A percentile compares a stretch with the other conserved stretches of the same genome.
These are phyloP conservation scores for Graptemys geographica DNA, from an alignment of 2,797 vertebrate species.

Conservation along the genomic window DNA sequence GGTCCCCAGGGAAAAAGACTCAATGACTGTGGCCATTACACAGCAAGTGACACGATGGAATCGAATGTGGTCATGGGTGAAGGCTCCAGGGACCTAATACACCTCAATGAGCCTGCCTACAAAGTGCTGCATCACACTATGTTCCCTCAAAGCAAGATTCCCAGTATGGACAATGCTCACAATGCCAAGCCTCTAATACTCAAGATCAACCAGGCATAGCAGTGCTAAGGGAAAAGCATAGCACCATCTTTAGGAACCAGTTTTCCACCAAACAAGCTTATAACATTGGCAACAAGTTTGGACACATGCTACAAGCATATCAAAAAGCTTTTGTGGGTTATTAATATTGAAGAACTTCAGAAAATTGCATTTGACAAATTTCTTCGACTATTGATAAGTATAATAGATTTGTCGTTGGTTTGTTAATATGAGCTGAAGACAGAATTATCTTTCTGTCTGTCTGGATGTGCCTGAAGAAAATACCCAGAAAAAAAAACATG, in stretches of 20 bases:
- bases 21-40: neutral
- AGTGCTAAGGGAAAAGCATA: neutral
- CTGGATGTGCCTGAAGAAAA: neutral
- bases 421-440: neutral
- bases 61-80: slow-evolving; percentile 41
- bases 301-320: neutral
- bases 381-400: neutral
- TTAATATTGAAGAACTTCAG: neutral
- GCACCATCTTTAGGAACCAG: neutral
- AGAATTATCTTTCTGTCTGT: neutral
- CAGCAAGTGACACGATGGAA: slow-evolving; percentile 36
- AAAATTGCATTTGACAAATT: neutral
- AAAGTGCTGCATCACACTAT: neutral
- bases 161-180: neutral
- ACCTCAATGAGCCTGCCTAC: slow-evolving; percentile 30
- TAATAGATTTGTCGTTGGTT: neutral
- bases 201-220: slow-evolving; percentile 15
- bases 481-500: neutral
- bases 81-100: slow-evolving; percentile 45
- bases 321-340: accelerated
- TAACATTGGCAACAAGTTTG: neutral
- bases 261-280: neutral
- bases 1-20: neutral
- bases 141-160: slow-evolving; percentile 50
- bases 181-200: slow-evolving; percentile 34